Percentiles rank a stretch among this genome's conserved stretches.
Conservation (phyloP, 1,140 invertebrate species). For the Aphelenchoides besseyi region DNA sequence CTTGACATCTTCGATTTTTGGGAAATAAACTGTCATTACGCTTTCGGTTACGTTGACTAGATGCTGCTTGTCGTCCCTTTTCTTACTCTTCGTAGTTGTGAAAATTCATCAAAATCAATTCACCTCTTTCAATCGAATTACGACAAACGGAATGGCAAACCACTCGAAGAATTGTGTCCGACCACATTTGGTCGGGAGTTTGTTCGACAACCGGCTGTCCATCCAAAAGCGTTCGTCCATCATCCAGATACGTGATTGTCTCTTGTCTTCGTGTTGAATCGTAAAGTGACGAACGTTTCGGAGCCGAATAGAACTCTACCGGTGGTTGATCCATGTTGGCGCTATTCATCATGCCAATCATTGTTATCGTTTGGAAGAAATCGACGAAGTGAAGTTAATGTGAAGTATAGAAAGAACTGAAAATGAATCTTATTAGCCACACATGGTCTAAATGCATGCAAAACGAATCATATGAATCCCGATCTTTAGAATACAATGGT, state of each 20-base stretch:
- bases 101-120: background rate
- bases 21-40: too few species aligned
- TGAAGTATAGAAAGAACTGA: too few species aligned
- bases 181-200: slow-evolving; percentile 12
- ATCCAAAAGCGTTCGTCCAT: slow-evolving; percentile 7
- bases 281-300: background rate
- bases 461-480: too few species aligned
- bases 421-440: too few species aligned
- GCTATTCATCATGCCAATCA: background rate
- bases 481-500: too few species aligned
- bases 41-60: too few species aligned
- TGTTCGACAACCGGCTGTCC: background rate
- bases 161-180: background rate
- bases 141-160: background rate
- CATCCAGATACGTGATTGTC: background rate
- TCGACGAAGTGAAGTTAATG: too few species aligned
- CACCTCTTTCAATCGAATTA: background rate
- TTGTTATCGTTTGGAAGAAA: slow-evolving; percentile 5
- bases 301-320: slow-evolving; percentile 5
- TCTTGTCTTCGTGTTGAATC: background rate
- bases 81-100: too few species aligned
- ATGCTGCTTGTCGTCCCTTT: too few species aligned
- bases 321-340: background rate
- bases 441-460: too few species aligned
- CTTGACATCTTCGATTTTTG: too few species aligned